These are phyloP conservation scores for Heterocephalus glaber DNA, from an alignment of 2,113 vertebrate species.

Conservation along the genomic window DNA sequence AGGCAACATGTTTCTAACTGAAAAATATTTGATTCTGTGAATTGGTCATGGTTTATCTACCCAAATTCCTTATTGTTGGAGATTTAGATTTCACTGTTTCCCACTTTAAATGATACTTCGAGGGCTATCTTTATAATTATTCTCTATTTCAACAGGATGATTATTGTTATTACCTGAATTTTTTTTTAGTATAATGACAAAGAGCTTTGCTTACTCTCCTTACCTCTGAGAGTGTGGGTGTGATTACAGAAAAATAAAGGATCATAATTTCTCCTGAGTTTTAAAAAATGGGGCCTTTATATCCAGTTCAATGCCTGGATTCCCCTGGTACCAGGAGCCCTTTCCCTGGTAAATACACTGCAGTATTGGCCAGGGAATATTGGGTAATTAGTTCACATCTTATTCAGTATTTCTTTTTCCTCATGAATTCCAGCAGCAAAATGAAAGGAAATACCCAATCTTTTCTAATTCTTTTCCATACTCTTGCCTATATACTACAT, in stretches of 20 bases:
- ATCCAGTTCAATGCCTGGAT: not conserved
- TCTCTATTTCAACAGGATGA: not conserved
- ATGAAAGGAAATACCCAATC: not conserved
- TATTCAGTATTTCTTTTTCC: not conserved
- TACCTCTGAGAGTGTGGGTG: not conserved
- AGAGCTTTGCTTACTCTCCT: not conserved
- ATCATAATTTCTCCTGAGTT: not conserved
- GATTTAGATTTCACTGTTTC: not conserved
- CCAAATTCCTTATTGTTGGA: not conserved
- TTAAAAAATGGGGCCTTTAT: not conserved
- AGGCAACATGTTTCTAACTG: not conserved
- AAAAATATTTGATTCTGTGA: conserved; percentile 1
- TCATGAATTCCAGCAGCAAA: not conserved
- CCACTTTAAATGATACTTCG: not conserved
- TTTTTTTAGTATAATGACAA: not conserved
- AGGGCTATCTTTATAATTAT: not conserved
- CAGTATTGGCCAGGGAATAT: not conserved
- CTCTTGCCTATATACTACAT: not conserved
- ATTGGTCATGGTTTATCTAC: conserved; percentile 37
- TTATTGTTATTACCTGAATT: not conserved
- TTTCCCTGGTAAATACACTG: not conserved
- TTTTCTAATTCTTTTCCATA: not conserved
- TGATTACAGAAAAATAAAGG: not conserved
- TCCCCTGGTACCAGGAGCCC: not conserved
- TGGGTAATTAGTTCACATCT: not conserved